phyloP scores from a whole-genome alignment of 1,140 invertebrate species.

The Pseudobourletiella spinata region DNA sequence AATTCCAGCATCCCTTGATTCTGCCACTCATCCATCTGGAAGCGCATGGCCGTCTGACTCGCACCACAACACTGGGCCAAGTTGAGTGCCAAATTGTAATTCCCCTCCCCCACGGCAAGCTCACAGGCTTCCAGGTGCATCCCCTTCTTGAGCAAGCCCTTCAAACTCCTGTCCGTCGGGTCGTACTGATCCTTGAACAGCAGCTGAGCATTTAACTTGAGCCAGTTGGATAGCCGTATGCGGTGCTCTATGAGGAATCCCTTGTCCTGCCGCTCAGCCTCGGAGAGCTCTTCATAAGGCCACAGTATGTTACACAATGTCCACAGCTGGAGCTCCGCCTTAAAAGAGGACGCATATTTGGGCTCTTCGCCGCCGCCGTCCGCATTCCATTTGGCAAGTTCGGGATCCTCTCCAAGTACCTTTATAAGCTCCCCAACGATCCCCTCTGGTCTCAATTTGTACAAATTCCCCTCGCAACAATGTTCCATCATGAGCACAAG shows the following conservation, averaged over 20 bases:
- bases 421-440: neutral
- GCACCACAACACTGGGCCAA: slow-evolving; percentile 7
- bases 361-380: neutral
- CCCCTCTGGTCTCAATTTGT: neutral
- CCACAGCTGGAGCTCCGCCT: slow-evolving; percentile 24
- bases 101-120: slow-evolving; percentile 18
- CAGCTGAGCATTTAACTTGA: slow-evolving; percentile 12
- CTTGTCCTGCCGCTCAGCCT: neutral
- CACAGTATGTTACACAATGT: slow-evolving; percentile 24
- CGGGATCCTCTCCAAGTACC: neutral
- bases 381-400: neutral
- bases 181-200: slow-evolving; percentile 23
- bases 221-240: slow-evolving; percentile 16
- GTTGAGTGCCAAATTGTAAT: slow-evolving; percentile 18
- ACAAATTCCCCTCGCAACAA: neutral
- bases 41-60: neutral
- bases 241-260: slow-evolving; percentile 11
- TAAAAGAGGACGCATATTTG: neutral
- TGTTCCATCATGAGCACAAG: neutral
- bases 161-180: neutral
- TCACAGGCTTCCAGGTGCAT: slow-evolving; percentile 16
- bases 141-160: slow-evolving; percentile 20
- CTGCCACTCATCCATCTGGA: slow-evolving; percentile 16
- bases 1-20: neutral
- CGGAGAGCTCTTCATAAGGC: neutral